Conservation (phyloP, 1,140 invertebrate genomes). For the Telenomus remus region DNA sequence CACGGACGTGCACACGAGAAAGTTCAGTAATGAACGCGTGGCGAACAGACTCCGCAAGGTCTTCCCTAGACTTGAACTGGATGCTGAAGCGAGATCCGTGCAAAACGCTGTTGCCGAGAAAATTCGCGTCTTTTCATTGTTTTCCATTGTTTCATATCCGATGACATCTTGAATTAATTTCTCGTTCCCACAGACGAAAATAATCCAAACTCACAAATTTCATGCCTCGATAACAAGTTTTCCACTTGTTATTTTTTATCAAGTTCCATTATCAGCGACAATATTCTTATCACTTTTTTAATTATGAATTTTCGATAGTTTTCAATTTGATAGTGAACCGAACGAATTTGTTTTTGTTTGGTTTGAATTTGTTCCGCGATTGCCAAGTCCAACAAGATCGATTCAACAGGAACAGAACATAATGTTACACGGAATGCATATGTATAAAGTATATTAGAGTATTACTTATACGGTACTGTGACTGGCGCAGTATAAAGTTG, state of each 20-base stretch:
- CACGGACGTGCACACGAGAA: conserved; percentile 67
- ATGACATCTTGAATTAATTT: not conserved
- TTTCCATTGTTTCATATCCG: conserved; percentile 26
- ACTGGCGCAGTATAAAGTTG: conserved; percentile 51
- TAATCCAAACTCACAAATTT: no score
- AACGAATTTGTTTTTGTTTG: conserved; percentile 8
- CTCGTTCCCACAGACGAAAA: no score
- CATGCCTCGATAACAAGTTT: no score
- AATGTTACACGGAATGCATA: conserved; percentile 38
- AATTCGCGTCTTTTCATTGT: conserved; percentile 21
- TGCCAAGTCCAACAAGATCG: conserved; percentile 23
- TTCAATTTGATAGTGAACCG: no score
- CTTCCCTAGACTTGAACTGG: conserved; percentile 59
- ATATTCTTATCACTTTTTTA: no score
- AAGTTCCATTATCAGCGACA: no score
- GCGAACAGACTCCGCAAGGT: conserved; percentile 63
- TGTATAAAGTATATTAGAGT: conserved; percentile 50
- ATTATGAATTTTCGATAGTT: no score
- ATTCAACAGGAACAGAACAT: no score
- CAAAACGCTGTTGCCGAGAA: conserved; percentile 19
- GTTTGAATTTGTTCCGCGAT: conserved; percentile 32
- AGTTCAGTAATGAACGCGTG: conserved; percentile 65
- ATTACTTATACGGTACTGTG: conserved; percentile 38
- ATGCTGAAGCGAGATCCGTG: conserved; percentile 51
- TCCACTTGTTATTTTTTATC: no score